Evolutionary conservation across 2,797 vertebrate species (phyloP).

Genomic region (Lagorchestes hirsutus): DNA sequence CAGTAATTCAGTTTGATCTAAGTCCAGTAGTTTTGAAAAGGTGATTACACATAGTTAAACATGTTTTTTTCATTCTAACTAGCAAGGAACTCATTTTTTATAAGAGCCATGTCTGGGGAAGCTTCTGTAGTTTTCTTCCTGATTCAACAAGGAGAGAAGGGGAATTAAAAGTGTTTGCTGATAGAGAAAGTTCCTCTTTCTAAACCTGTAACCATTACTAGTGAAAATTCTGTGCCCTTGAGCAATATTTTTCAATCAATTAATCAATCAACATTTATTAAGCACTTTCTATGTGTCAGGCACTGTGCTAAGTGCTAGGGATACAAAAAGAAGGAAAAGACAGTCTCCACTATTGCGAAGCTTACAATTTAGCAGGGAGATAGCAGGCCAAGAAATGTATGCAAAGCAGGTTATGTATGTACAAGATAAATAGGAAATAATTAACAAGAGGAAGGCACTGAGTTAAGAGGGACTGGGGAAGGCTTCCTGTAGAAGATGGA

Average conservation of each 20-base stretch:
- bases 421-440: neutral
- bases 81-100: neutral
- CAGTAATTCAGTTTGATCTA: neutral
- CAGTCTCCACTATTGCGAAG: neutral
- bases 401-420: neutral
- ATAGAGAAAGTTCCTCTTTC: neutral
- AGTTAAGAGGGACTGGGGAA: neutral
- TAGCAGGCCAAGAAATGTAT: neutral
- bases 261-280: neutral
- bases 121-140: neutral
- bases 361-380: neutral
- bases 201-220: neutral
- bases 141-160: neutral
- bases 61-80: neutral
- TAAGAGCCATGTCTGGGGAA: neutral
- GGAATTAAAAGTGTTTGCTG: neutral
- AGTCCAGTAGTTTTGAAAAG: neutral
- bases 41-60: neutral
- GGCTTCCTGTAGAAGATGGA: neutral
- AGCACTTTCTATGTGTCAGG: neutral
- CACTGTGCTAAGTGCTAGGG: neutral
- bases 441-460: neutral
- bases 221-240: neutral
- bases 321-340: neutral
- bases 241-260: neutral